These are phyloP conservation scores for Apus apus DNA, from an alignment of 2,113 vertebrate species.

Conservation along the genomic window DNA sequence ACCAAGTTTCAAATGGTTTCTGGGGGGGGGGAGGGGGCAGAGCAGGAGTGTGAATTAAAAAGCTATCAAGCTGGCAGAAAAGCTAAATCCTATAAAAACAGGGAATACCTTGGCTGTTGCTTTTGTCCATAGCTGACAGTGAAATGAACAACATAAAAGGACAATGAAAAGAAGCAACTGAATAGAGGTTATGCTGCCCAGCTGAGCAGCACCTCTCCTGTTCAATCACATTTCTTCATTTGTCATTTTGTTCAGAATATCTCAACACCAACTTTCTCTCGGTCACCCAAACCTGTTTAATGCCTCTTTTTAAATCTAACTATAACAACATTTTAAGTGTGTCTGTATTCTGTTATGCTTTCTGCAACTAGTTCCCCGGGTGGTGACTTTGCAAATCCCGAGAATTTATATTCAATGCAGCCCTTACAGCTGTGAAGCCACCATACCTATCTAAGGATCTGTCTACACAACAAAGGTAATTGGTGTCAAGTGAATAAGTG, in stretches of 20 bases:
- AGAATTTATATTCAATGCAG: neutral
- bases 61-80: neutral
- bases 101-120: neutral
- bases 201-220: neutral
- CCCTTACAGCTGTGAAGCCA: neutral
- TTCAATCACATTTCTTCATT: neutral
- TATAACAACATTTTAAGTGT: neutral
- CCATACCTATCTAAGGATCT: neutral
- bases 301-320: neutral
- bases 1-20: neutral
- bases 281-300: neutral
- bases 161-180: neutral
- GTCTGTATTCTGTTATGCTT: neutral
- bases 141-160: neutral
- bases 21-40: no score
- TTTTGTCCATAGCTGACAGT: neutral
- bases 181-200: neutral
- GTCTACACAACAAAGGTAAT: neutral
- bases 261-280: neutral
- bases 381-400: neutral
- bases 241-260: neutral
- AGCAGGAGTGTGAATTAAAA: neutral
- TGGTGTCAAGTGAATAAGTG: neutral
- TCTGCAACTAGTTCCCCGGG: neutral
- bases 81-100: neutral